A percentile compares a stretch with the other conserved stretches of the same genome.
These are phyloP conservation scores for Troilus luridus DNA, from an alignment of 2,888 invertebrate species.

Conservation along the genomic window DNA sequence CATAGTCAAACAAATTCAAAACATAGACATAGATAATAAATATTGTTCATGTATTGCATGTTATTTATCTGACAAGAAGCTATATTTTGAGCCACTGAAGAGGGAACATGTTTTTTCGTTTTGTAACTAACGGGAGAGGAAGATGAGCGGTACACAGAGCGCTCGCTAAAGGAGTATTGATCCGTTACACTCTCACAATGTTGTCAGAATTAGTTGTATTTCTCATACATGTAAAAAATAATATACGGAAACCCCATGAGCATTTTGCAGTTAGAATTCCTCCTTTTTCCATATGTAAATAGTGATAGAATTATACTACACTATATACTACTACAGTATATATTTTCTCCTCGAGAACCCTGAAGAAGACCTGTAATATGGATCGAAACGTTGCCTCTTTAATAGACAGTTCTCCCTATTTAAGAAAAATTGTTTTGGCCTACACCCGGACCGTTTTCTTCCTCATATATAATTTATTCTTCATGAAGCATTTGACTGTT, in stretches of 20 bases:
- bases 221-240: background rate
- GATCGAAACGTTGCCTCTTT: no score
- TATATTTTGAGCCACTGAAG: background rate
- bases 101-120: background rate
- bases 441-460: no score
- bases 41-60: no score
- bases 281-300: background rate
- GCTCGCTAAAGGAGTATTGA: background rate
- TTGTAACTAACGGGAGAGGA: background rate
- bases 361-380: no score
- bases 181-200: background rate
- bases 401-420: no score
- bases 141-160: slow-evolving; percentile 9
- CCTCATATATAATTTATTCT: background rate
- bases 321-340: no score
- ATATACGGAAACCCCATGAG: background rate
- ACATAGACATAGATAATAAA: no score
- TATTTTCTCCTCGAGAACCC: no score
- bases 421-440: no score
- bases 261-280: background rate
- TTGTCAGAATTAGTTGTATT: background rate
- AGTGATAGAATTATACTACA: no score
- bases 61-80: background rate
- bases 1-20: no score
- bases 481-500: background rate